These are phyloP conservation scores for Acarapis woodi DNA, from an alignment of 1,140 invertebrate species.

Conservation along the genomic window DNA sequence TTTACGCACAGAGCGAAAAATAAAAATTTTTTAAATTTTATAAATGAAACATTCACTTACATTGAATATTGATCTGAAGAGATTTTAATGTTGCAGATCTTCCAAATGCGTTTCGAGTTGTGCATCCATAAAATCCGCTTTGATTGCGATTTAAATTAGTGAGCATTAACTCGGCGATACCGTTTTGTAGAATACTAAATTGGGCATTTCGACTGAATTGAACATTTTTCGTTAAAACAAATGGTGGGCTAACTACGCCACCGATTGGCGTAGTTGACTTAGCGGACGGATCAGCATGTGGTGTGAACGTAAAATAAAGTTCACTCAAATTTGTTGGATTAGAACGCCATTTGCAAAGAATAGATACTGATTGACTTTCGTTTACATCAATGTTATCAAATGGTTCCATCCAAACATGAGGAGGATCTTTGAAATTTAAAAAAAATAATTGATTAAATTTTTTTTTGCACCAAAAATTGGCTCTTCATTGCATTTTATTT, in stretches of 20 bases:
- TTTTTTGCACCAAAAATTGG: too few species aligned
- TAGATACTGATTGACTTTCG: slow-evolving; percentile 10
- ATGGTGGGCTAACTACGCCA: slow-evolving; percentile 7
- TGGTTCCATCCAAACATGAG: slow-evolving; percentile 13
- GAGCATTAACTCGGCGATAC: slow-evolving; percentile 8
- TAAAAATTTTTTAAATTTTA: too few species aligned
- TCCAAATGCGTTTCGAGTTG: slow-evolving; percentile 15
- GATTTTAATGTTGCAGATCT: slow-evolving; percentile 12
- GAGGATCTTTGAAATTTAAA: too few species aligned
- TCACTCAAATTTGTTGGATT: slow-evolving; percentile 15
- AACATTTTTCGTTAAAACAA: slow-evolving; percentile 1
- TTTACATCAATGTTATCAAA: slow-evolving; percentile 12
- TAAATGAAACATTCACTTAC: slow-evolving; percentile 13
- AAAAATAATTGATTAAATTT: too few species aligned
- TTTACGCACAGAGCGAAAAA: too few species aligned
- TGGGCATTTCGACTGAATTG: too few species aligned
- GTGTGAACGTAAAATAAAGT: too few species aligned
- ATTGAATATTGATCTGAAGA: slow-evolving; percentile 12
- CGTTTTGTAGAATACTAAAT: too few species aligned
- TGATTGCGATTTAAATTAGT: slow-evolving; percentile 15
- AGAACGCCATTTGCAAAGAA: slow-evolving; percentile 13
- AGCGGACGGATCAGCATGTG: too few species aligned
- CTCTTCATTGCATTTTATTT: too few species aligned
- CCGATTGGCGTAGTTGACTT: slow-evolving; percentile 1
- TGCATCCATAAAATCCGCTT: slow-evolving; percentile 13